Base-by-base conservation (phyloP, 2,888 invertebrate genomes). In the Deilephila elpenor region DNA sequence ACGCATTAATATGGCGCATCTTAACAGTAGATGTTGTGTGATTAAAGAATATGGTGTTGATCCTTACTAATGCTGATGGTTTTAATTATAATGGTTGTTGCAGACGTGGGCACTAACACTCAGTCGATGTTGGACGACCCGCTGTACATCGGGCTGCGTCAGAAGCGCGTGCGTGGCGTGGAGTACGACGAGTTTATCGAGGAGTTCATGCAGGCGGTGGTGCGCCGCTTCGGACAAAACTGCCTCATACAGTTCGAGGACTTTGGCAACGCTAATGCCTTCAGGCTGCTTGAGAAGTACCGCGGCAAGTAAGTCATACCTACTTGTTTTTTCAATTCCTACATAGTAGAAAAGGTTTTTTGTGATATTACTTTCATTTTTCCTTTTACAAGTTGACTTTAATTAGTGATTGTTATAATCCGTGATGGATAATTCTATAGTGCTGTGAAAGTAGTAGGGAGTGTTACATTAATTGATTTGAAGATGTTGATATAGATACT, bases 181-280 rank as follows among this genome's bases (percentile, higher is more conserved):
- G 96, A 96, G 75, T 99, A 99, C 91, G 99, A 99, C 89, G 97
- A 97, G 59, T 97, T 99, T 83, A 89, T 99, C 61, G 99, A 99
- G 14, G 99, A 99, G 95, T 99, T 99, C 92, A 99, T 99, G 99
- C 89, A 96, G 73, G 98, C 99, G 0, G 97, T 97, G 32, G 98
- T 99, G 3, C 95, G 95, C 72, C 96, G 98, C 79, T 98, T 96
- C 89, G 98, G 98, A 0, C 97, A 97, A 92, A 98, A 97, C 90
- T 97, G 97, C 73, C 96, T 98, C 75, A 98, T 98, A 71, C 97
- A 97, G 95, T 99, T 99, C 93, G 99, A 99, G 95, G 99, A 99
- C 95, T 99, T 99, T 90, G 99, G 97, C 73, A 99, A 99, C 88
- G 96, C 97, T 14, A 99, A 99, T 93, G 99, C 99, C 7, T 99